Evolutionary conservation across 2,888 invertebrate species (phyloP), one percentile per base, ranked within the genome.

Genomic region (Thecophora atra): DNA sequence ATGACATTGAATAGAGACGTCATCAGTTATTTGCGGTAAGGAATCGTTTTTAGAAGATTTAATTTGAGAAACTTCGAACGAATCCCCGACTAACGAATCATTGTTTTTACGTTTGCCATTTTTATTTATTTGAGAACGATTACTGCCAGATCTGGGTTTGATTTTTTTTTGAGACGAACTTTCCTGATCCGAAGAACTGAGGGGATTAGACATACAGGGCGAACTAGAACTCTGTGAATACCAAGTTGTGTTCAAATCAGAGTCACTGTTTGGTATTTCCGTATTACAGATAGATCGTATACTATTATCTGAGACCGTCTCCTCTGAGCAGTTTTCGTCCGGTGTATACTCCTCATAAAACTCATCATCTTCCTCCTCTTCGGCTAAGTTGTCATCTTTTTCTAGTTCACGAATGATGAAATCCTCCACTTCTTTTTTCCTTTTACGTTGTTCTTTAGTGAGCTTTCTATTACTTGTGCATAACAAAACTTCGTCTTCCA

Each of bases 321-420:
- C 30, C 5, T 26, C 51, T 17, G 58, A 51, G 15, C 47, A 47
- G 54, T 54, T 37, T 51, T 60, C 56, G 47, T 72, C 68, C 54
- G 73, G 42, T 13, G 78, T 72, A 5, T 71, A 76, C 28, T 77
- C 77, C 21, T 71, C 73, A 30, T 73, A 74, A 28, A 75, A 77
- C 21, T 70, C 71, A 28, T 64, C 63, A 13, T 56, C 63, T 15
- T 28, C 56, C 13, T 26, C 70, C 3, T 65, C 65, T n/a, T 56
- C 21, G 44, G 58, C 68, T 47, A 26, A 42, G 52, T 11, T 51
- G 8, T 58, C 6, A 28, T 70, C 67, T 7, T 54, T 56, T 64
- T 74, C 73, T 54, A 77, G 44, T 54, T 76, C 64, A 3, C 65
- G 60, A 1, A 69, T 62, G 7, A 77, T 64, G 64, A 77, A 76